phyloP scores from a whole-genome alignment of 2,888 invertebrate species.

The Sussaba pulchella region DNA sequence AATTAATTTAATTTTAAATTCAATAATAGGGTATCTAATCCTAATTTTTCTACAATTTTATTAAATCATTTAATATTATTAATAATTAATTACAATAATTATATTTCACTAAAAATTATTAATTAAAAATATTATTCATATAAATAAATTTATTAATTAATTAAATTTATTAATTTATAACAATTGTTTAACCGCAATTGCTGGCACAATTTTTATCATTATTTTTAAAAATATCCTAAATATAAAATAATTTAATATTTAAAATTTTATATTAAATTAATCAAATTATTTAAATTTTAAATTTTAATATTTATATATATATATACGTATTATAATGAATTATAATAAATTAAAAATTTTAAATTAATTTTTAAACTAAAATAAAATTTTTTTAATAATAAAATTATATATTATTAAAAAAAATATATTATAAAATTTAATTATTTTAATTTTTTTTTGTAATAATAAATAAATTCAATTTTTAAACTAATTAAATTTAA shows the following conservation, averaged over 20 bases:
- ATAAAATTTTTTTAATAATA: slow-evolving; percentile 73
- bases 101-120: slow-evolving; percentile 82
- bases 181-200: slow-evolving; percentile 90
- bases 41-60: slow-evolving; percentile 85
- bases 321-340: slow-evolving; percentile 80
- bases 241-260: slow-evolving; percentile 87
- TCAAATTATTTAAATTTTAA: slow-evolving; percentile 84
- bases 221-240: slow-evolving; percentile 87
- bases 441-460: slow-evolving; percentile 10
- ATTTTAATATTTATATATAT: slow-evolving; percentile 85
- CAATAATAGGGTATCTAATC: slow-evolving; percentile 90
- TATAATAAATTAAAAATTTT: no score
- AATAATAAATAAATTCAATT: not conserved
- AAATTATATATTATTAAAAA: slow-evolving; percentile 70
- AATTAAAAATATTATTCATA: slow-evolving; percentile 82
- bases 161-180: no score
- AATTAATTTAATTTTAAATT: slow-evolving; percentile 83
- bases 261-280: slow-evolving; percentile 70
- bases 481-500: not conserved
- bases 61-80: slow-evolving; percentile 32
- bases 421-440: slow-evolving; percentile 70
- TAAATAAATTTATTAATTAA: slow-evolving; percentile 84
- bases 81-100: slow-evolving; percentile 78
- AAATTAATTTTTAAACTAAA: slow-evolving; percentile 83
- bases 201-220: slow-evolving; percentile 89